phyloP scores from a whole-genome alignment of 2,113 vertebrate genomes.

The Pomatostomus ruficeps region DNA sequence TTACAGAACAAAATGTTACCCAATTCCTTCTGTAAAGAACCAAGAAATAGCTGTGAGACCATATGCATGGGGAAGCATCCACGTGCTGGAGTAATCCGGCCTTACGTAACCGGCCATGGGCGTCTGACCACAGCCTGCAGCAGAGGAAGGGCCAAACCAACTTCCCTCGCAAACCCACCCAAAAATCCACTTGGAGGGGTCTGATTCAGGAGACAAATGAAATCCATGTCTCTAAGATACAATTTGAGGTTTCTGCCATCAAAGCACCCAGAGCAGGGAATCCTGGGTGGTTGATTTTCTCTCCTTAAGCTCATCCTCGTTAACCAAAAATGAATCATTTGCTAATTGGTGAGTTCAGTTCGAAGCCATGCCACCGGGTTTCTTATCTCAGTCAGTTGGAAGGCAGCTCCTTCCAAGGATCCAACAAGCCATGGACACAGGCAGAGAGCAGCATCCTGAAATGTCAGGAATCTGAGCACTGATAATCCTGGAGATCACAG shows the following conservation, averaged over 20 bases:
- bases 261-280: background rate
- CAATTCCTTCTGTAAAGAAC: slow-evolving; percentile 2
- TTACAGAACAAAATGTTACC: slow-evolving; percentile 49
- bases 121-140: background rate
- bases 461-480: fast-evolving
- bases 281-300: background rate
- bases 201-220: background rate
- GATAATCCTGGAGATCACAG: background rate
- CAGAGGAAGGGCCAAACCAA: background rate
- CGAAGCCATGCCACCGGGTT: fast-evolving
- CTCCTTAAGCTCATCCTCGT: background rate
- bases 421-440: background rate
- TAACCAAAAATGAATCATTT: background rate
- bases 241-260: background rate
- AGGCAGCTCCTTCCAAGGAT: background rate
- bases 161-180: background rate
- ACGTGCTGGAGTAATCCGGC: background rate
- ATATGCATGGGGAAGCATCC: background rate
- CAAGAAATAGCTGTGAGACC: slow-evolving; percentile 34
- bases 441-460: background rate
- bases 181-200: background rate
- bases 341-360: background rate
- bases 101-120: background rate
- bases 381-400: background rate
- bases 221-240: fast-evolving